phyloP scores from a whole-genome alignment of 2,797 vertebrate genomes.

The Halcyon smyrnensis region DNA sequence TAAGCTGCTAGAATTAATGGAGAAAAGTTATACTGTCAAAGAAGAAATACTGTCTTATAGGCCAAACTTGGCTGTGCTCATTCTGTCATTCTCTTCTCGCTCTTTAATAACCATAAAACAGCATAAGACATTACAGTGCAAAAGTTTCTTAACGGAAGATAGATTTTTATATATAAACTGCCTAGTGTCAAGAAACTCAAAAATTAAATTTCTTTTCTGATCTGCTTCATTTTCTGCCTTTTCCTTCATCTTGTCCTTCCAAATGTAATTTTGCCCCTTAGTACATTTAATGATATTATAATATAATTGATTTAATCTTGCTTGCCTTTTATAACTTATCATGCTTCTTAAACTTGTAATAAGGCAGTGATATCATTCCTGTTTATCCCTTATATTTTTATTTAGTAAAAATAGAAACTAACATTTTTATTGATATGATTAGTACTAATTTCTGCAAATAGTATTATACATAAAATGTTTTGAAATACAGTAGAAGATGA shows the following conservation, averaged over 20 bases:
- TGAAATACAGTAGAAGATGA: background rate
- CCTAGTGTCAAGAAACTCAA: background rate
- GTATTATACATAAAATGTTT: background rate
- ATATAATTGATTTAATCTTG: background rate
- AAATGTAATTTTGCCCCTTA: background rate
- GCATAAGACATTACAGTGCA: background rate
- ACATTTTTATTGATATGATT: background rate
- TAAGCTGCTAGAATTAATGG: background rate
- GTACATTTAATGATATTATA: background rate
- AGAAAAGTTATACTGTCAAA: background rate
- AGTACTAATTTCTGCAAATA: background rate
- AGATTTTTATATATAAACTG: constrained; percentile 1
- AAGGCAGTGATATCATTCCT: background rate
- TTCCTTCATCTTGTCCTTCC: background rate
- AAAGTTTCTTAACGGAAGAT: background rate
- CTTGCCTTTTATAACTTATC: background rate
- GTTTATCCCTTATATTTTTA: background rate
- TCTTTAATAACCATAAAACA: background rate
- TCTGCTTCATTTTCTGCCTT: background rate
- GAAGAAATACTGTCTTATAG: background rate
- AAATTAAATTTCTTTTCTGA: background rate
- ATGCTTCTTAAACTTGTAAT: background rate
- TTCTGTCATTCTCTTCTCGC: constrained; percentile 6
- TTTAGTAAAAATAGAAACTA: background rate
- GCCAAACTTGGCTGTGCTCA: background rate